A percentile compares a stretch with the other conserved stretches of the same genome.
Evolutionary conservation across 2,113 vertebrate genomes (phyloP).

Genomic region (Rattus norvegicus): GRCr8 NC_086019.1:86420501-86421000

Average conservation of each 20-base stretch:
- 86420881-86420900: neutral
- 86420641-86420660: neutral
- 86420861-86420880: neutral
- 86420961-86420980: neutral
- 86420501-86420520: too few relatives aligned
- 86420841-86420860: neutral
- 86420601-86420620: too few relatives aligned
- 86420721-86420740: conserved; percentile 1
- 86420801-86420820: conserved; percentile 9
- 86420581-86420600: too few relatives aligned
- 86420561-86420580: too few relatives aligned
- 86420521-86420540: too few relatives aligned
- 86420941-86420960: neutral
- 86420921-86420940: neutral
- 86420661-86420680: neutral
- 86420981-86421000: neutral
- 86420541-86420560: too few relatives aligned
- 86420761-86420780: neutral
- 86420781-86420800: neutral
- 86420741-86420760: conserved; percentile 6
- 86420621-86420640: neutral
- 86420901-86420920: neutral
- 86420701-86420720: neutral
- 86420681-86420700: neutral
- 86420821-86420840: neutral